These are phyloP conservation scores for Nasua narica DNA, from an alignment of 2,797 vertebrate genomes.

Conservation along the genomic window DNA sequence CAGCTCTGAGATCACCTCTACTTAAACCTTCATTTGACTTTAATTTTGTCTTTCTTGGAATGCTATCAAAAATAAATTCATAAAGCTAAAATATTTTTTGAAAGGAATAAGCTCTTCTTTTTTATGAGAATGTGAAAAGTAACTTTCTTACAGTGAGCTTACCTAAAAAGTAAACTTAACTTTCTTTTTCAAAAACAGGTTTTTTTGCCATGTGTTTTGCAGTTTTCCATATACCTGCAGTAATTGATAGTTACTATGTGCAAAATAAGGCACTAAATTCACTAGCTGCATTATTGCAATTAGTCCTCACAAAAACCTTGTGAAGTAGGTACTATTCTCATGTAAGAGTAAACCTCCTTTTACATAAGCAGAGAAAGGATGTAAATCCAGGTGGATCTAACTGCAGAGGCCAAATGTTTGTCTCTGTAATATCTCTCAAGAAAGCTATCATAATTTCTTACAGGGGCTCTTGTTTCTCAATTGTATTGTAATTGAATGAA, in stretches of 20 bases:
- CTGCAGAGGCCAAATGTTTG: no score
- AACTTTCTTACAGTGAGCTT: background rate
- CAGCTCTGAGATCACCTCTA: background rate
- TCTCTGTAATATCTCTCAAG: background rate
- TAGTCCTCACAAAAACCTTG: background rate
- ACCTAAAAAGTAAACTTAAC: background rate
- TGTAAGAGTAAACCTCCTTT: background rate
- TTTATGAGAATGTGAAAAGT: background rate
- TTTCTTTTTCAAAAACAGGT: background rate
- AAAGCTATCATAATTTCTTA: background rate
- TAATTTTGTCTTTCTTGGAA: background rate
- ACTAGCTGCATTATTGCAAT: background rate
- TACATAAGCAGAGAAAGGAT: background rate
- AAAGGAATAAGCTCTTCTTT: background rate
- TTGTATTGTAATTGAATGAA: background rate
- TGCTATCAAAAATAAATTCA: background rate
- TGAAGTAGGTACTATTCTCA: background rate
- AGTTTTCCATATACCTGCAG: background rate
- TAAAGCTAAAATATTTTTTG: background rate
- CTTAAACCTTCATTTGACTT: background rate
- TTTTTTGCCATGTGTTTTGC: background rate
- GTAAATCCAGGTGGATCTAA: background rate
- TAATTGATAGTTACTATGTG: background rate
- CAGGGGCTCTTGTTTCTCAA: background rate
- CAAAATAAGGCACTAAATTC: background rate